Base-by-base conservation (phyloP, 2,797 vertebrate genomes). In the Aulostomus chinensis region DNA sequence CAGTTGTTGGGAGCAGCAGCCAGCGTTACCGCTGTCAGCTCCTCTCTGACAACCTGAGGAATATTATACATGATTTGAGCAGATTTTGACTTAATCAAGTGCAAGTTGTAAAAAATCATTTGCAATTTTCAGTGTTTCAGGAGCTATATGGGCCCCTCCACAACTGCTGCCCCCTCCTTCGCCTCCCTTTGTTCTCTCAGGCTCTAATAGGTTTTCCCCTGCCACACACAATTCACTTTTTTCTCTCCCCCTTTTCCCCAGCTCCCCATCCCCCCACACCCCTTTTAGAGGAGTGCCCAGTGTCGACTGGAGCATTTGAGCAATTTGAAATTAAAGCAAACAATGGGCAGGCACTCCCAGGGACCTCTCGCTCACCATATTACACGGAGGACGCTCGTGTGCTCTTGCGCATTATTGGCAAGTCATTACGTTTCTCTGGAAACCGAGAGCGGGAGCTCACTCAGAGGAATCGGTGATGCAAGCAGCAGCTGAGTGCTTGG, bases 241-340 rank as follows among this genome's bases (percentile, higher is more conserved):
- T 85, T 76, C 22, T n/a, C 64, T 59, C 21, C 43, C 56, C 20
- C 64, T 78, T 82, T 58, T 67, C 68, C 70, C 68, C 49, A 62
- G 49, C 61, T 73, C 74, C 79, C 54, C 66, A 58, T 55, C 56
- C 80, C 78, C 74, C 59, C 41, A n/a, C 43, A 35, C 56, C 78
- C 76, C 73, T 86, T 88, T 88, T 86, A 86, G 81, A 80, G 76
- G 80, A 85, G 73, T 76, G 76, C 85, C 80, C 82, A 88, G 81
- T 87, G 86, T 89, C 84, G 87, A 89, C 83, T 88, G 77, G 80
- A 88, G 89, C 86, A 86, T 90, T 89, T 88, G 87, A 91, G 87
- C 88, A 90, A 90, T 90, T 88, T 88, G 86, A 89, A 91, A 90
- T 91, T 91, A 91, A 91, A 89, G 88, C 86, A 88, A 91, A 90